Evolutionary conservation across 2,113 vertebrate species (phyloP).

Genomic region (Isurus oxyrinchus): DNA sequence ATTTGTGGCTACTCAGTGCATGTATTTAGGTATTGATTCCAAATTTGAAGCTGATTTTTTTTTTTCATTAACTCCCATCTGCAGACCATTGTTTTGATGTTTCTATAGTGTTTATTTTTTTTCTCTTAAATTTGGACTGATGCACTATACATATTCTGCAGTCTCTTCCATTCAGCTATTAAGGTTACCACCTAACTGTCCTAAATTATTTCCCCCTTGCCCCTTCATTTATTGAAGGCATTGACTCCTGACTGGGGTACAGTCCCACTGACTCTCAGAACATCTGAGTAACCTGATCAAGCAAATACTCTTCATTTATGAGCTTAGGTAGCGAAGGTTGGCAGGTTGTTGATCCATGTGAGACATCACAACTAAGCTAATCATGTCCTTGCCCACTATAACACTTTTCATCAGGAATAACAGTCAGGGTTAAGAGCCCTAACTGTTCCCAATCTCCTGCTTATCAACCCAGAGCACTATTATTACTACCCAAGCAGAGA

Average conservation of each 20-base stretch:
- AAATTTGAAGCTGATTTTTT: not conserved
- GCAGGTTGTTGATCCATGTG: not conserved
- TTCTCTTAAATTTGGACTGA: not conserved
- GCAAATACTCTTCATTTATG: not conserved
- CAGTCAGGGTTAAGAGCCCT: not conserved
- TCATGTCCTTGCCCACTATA: not conserved
- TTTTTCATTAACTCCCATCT: not conserved
- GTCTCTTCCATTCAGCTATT: not conserved
- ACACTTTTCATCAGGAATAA: not conserved
- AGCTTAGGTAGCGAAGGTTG: not conserved
- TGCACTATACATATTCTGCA: not conserved
- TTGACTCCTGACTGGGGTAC: not conserved
- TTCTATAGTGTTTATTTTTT: constrained; percentile 5
- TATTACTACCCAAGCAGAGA: not conserved
- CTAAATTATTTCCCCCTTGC: not conserved
- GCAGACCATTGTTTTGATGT: not conserved
- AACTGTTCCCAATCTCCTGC: too few species aligned
- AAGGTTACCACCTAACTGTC: not conserved
- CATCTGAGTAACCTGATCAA: not conserved
- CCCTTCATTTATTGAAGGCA: not conserved
- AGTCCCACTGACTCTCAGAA: not conserved
- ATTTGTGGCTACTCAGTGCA: not conserved
- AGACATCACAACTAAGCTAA: not conserved
- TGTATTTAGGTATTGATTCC: not conserved
- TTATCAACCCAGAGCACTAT: not conserved